A percentile compares a stretch with the other conserved stretches of the same genome.
These are phyloP conservation scores for Myotis daubentonii DNA, from an alignment of 2,797 vertebrate genomes.

Conservation along the genomic window DNA sequence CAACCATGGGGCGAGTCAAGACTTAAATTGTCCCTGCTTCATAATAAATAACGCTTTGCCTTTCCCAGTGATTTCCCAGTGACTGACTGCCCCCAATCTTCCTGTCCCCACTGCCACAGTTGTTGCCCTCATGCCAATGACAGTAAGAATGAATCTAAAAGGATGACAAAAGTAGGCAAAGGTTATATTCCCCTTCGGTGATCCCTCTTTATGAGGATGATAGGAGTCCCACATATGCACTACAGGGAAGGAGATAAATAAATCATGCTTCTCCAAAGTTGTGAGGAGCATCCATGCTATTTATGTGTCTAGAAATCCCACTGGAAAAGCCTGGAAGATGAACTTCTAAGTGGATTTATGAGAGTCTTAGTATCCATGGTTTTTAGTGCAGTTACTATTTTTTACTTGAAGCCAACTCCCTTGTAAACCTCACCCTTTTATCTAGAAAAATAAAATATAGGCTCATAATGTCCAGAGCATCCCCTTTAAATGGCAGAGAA, in stretches of 20 bases:
- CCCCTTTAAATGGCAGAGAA: not conserved
- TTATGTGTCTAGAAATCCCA: slow-evolving; percentile 23
- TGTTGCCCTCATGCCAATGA: not conserved
- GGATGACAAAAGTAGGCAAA: not conserved
- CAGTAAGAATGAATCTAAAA: not conserved
- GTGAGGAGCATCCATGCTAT: not conserved
- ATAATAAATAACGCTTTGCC: not conserved
- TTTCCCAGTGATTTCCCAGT: not conserved
- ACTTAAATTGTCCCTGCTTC: not conserved
- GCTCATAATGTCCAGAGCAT: not conserved
- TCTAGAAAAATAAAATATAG: slow-evolving; percentile 52
- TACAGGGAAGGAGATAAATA: not conserved
- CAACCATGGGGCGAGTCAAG: not conserved
- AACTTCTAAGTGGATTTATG: slow-evolving; percentile 35
- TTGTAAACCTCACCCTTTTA: slow-evolving; percentile 49
- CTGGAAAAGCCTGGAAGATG: not conserved
- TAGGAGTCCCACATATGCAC: no score
- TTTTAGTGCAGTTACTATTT: slow-evolving; percentile 13
- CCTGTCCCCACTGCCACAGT: not conserved
- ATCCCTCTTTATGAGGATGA: not conserved
- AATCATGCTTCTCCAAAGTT: not conserved
- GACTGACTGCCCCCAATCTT: not conserved
- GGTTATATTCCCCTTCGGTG: no score
- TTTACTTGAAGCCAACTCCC: not conserved
- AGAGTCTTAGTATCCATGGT: not conserved